phyloP scores from a whole-genome alignment of 30 jellyfish, hydroid and myxozoan genomes.

The Rhopilema esculentum region DNA sequence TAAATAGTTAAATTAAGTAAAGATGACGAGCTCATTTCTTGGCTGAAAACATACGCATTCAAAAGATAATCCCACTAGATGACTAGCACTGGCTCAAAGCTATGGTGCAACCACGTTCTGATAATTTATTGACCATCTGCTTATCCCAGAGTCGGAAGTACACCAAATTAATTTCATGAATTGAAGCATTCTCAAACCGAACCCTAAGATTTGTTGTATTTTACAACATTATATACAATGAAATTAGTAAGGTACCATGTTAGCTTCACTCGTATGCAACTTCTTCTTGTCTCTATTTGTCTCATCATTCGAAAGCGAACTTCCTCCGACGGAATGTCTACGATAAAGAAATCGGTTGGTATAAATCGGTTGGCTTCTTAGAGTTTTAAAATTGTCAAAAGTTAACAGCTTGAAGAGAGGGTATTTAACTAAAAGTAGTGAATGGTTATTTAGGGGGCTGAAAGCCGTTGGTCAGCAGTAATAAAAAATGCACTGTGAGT shows the following conservation, averaged over 20 bases:
- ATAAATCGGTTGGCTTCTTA: no score
- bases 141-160: no score
- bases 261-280: background rate
- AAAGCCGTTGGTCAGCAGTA: no score
- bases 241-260: background rate
- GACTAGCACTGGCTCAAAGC: background rate
- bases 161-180: no score
- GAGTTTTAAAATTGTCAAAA: no score
- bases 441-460: no score
- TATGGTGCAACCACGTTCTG: background rate
- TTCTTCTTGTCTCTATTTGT: background rate
- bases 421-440: no score
- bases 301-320: constrained; percentile 66
- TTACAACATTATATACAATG: background rate
- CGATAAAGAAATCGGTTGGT: constrained; percentile 3
- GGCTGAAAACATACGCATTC: background rate
- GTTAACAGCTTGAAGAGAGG: no score
- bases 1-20: background rate
- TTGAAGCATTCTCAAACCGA: background rate
- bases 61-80: background rate
- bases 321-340: constrained; percentile 73
- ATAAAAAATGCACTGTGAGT: no score
- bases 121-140: background rate
- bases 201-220: background rate
- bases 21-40: background rate